Evolutionary conservation across 35 echinoderm and acorn worm species (phyloP), one percentile per base, ranked within the genome.

Genomic region (Eucidaris tribuloides): DNA sequence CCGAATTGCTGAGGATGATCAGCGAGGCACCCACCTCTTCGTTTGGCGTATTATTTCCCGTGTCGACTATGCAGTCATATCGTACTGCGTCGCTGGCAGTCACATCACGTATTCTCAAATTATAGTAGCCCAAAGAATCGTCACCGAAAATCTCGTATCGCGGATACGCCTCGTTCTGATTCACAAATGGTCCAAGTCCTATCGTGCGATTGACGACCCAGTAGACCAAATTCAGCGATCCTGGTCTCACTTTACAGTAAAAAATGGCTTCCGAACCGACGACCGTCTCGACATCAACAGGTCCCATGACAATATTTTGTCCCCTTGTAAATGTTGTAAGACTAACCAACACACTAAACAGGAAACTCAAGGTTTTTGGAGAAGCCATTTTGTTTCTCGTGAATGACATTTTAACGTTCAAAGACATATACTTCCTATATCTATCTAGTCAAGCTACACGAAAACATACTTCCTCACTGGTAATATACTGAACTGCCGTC

Each of bases 231-330:
- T 35, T 27, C 9, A 22, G 7, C 11, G 29, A 22, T 7, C 41
- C 68, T 41, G 68, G 18, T 44, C 68, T 33, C 2, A 74, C 68
- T 22, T 74, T 74, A n/a, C 68, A 74, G 68, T 74, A 74, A 40
- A 74, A 74, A 2, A 74, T 40, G 0, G 36, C 68, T 9, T 74
- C 37, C 17, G 33, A 24, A 9, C 68, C 68, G 18, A 22, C 68
- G n/a, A 40, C 34, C 3, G 68, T 36, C 20, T 2, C 2, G 41
- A 40, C 9, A 22, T 74, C 34, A 0, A 74, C 68, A 41, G 68
- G 68, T 14, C 68, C 68, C 68, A 74, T 74, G 0, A 74, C 68
- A 9, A 74, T 74, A n/a, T n/a, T n/a, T n/a, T n/a, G n/a, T n/a
- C n/a, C n/a, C n/a, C n/a, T n/a, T n/a, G n/a, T n/a, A n/a, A n/a